A percentile compares a stretch with the other conserved stretches of the same genome.
These are phyloP conservation scores for Platysteira castanea DNA, from an alignment of 2,113 vertebrate genomes.

Conservation along the genomic window DNA sequence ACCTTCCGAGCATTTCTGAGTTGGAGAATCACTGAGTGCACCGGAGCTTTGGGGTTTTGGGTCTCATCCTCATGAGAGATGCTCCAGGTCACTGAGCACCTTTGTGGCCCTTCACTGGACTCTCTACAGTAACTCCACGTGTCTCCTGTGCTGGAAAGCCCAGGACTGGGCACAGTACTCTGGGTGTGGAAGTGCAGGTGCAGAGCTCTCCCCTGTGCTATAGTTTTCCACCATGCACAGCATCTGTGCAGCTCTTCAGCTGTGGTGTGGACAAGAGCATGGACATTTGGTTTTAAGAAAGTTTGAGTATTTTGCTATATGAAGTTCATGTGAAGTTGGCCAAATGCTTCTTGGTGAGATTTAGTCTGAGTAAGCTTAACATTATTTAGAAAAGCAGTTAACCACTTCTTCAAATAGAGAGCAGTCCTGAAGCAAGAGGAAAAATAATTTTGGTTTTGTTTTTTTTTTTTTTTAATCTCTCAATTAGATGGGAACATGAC, in stretches of 20 bases:
- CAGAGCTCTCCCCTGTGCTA: background rate
- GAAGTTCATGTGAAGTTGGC: background rate
- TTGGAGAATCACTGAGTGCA: background rate
- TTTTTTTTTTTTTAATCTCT: background rate
- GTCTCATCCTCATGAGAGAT: background rate
- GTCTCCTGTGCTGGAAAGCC: background rate
- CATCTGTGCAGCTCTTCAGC: background rate
- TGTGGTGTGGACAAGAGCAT: background rate
- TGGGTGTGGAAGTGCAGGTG: background rate
- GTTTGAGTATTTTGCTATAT: background rate
- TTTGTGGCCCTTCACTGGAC: background rate
- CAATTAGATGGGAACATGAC: background rate
- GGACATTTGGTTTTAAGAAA: background rate
- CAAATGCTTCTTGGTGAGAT: background rate
- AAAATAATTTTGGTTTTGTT: background rate
- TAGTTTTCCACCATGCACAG: background rate
- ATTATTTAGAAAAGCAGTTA: background rate
- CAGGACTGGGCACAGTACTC: background rate
- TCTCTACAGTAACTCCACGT: background rate
- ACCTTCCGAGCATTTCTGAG: background rate
- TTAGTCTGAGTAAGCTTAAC: background rate
- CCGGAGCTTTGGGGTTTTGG: background rate
- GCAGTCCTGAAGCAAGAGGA: background rate
- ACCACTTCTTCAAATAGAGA: background rate
- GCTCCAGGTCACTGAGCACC: background rate